Conservation (phyloP, 2,113 vertebrate species). For the Thinocorus orbignyianus region DNA sequence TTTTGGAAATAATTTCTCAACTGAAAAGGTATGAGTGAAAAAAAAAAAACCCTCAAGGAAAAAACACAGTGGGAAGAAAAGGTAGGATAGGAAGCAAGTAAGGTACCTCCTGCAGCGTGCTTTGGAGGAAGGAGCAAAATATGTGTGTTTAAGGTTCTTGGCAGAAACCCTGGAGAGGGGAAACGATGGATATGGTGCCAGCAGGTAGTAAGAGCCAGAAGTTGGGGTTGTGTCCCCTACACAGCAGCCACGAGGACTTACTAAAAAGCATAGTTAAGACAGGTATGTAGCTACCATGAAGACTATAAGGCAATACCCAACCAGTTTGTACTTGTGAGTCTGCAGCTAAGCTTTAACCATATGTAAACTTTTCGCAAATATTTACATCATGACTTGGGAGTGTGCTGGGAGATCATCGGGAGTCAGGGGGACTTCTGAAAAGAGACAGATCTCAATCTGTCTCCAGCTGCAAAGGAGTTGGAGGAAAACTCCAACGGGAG, state of each 20-base stretch:
- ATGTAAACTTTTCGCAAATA: not conserved
- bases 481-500: not conserved
- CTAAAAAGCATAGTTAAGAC: not conserved
- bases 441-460: not conserved
- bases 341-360: not conserved
- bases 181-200: rapidly evolving
- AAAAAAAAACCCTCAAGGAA: not conserved
- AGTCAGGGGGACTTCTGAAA: not conserved
- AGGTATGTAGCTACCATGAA: not conserved
- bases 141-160: not conserved
- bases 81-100: not conserved
- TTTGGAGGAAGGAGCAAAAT: not conserved
- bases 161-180: not conserved
- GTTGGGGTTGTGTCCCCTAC: not conserved
- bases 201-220: not conserved
- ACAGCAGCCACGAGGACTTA: rapidly evolving
- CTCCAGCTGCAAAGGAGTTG: not conserved
- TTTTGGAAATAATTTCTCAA: conserved; percentile 14
- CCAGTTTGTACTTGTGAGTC: not conserved
- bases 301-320: not conserved
- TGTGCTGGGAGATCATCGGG: not conserved
- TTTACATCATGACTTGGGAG: not conserved
- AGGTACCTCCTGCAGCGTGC: not conserved
- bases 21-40: conserved; percentile 10
- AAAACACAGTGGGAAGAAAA: not conserved